Conservation (phyloP, 2,113 vertebrate genomes). For the Picathartes gymnocephalus region DNA sequence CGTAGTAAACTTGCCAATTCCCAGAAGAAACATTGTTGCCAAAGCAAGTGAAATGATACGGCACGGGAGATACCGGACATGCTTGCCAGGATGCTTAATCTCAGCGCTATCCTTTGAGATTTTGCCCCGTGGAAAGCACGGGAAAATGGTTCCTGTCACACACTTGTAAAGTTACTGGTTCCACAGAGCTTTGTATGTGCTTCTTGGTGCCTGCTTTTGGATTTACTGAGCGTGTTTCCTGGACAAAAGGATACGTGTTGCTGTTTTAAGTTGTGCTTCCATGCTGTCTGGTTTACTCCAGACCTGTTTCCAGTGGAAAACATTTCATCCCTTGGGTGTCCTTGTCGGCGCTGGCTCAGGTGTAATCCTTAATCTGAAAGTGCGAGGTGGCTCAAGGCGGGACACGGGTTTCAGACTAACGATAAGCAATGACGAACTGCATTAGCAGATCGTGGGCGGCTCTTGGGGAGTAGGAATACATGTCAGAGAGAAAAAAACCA, state of each 20-base stretch:
- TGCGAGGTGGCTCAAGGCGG: background rate
- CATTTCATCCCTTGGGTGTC: background rate
- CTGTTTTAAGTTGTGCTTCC: background rate
- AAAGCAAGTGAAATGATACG: background rate
- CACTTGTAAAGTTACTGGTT: background rate
- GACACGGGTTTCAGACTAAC: background rate
- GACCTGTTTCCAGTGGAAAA: background rate
- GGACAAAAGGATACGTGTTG: accelerated
- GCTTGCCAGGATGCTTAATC: background rate
- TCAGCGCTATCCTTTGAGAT: background rate
- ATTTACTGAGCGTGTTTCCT: accelerated
- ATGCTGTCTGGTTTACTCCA: background rate
- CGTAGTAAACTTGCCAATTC: background rate
- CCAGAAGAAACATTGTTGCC: background rate
- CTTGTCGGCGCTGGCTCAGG: background rate
- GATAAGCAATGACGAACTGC: accelerated
- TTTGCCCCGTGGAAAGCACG: background rate
- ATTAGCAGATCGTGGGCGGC: accelerated
- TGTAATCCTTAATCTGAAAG: background rate
- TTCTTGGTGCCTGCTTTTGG: background rate
- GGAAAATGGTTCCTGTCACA: background rate
- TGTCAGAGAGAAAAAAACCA: accelerated
- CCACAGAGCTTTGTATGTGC: background rate
- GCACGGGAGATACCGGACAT: accelerated
- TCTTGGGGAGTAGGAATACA: background rate